These are phyloP conservation scores for Cylas formicarius DNA, from an alignment of 1,140 invertebrate genomes.

Conservation along the genomic window DNA sequence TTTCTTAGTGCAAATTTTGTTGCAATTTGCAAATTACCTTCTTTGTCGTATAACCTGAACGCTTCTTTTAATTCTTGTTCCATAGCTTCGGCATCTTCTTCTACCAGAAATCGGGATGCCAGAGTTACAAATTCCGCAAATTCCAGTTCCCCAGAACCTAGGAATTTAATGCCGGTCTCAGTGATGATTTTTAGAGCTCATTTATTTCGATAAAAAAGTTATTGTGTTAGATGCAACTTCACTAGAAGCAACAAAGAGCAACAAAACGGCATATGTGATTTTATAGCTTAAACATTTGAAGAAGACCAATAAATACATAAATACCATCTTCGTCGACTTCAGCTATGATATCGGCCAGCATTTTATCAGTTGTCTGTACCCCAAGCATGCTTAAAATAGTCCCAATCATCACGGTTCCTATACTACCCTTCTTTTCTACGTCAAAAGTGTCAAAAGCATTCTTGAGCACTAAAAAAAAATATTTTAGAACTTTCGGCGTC, in stretches of 20 bases:
- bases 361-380: slow-evolving; percentile 58
- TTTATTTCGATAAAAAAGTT: too few species aligned
- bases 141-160: slow-evolving; percentile 66
- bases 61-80: slow-evolving; percentile 80
- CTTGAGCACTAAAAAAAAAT: slow-evolving; percentile 53
- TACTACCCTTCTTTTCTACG: slow-evolving; percentile 65
- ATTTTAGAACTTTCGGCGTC: background rate
- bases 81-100: slow-evolving; percentile 75
- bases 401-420: slow-evolving; percentile 65
- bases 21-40: slow-evolving; percentile 45
- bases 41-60: slow-evolving; percentile 83
- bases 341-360: slow-evolving; percentile 46
- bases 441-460: slow-evolving; percentile 80
- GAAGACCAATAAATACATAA: too few species aligned
- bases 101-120: slow-evolving; percentile 77
- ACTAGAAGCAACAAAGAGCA: too few species aligned
- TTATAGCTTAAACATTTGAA: too few species aligned
- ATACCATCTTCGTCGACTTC: slow-evolving; percentile 35
- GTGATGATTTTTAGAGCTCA: too few species aligned
- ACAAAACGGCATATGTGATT: too few species aligned
- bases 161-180: too few species aligned
- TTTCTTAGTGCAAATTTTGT: background rate
- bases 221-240: too few species aligned
- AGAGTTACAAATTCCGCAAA: slow-evolving; percentile 85
- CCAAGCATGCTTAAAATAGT: slow-evolving; percentile 74